Base-by-base conservation (phyloP, 2,797 vertebrate genomes). In the Ptychobarbus kaznakovi region DNA sequence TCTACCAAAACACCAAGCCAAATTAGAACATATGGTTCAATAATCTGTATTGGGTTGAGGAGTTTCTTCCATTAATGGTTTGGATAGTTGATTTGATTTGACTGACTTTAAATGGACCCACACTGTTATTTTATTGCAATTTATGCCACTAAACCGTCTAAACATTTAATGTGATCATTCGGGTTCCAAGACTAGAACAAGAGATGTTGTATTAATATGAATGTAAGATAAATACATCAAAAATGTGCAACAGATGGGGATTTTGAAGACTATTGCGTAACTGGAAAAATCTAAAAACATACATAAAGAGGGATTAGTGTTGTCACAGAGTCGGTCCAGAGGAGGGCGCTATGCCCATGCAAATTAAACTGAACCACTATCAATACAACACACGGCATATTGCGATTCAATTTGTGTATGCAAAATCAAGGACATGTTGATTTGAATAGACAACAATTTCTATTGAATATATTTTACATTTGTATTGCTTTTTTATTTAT, bases 331-430 rank as follows among this genome's bases (percentile, higher is more conserved):
- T 46, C 61, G 2, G 25, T 72, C 63, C 83, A 84, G 18, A 58
- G 2, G 83, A 70, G 82, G 82, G 74, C 65, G 82, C 74, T 78
- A 53, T 78, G 16, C 7, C 6, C 46, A 56, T 40, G 18, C 20
- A 76, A 61, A 70, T 18, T 0, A 70, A 42, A 12, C n/a, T 6
- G n/a, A 70, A 69, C 35, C 20, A 73, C n/a, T 46, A 13, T 22
- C 20, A 58, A 12, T 13, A 16, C 7, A 61, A 25, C 56, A 61
- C 46, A 61, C 11, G 16, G 7, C 16, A 61, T 78, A 25, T 25
- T 42, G 3, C 22, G n/a, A 42, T 25, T 13, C 0, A 9, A 58
- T 56, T 8, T 35, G 32, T 56, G 1, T 13, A n/a, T 3, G 35
- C 20, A 40, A 51, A 74, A 51, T 20, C 25, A 51, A 22, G 18